These are phyloP conservation scores for Phylloscopus trochilus DNA, from an alignment of 2,113 vertebrate species.

Conservation along the genomic window DNA sequence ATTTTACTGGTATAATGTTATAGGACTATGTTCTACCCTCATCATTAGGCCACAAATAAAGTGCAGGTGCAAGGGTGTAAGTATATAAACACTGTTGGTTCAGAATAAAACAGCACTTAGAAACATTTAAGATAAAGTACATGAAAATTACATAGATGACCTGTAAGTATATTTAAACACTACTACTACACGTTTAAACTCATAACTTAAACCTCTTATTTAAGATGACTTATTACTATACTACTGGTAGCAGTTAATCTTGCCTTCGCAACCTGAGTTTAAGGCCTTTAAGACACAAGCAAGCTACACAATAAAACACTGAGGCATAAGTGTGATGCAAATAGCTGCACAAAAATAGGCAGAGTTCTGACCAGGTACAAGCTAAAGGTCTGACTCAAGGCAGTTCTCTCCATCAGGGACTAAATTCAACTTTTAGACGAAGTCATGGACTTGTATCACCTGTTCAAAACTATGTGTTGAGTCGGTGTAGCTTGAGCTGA, in stretches of 20 bases:
- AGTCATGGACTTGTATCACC: neutral
- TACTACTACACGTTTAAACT: neutral
- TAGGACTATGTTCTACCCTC: neutral
- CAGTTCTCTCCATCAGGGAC: neutral
- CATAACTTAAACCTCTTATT: neutral
- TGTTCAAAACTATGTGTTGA: neutral
- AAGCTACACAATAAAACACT: neutral
- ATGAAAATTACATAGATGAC: neutral
- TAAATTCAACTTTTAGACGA: neutral
- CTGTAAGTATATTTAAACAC: neutral
- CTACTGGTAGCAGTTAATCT: neutral
- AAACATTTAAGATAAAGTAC: neutral
- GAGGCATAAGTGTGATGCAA: neutral
- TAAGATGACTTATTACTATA: neutral
- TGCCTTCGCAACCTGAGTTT: neutral
- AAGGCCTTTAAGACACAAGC: neutral
- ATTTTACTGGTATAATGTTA: neutral
- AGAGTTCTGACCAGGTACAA: neutral
- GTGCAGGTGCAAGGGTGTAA: neutral
- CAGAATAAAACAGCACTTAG: neutral
- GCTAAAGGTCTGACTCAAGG: neutral
- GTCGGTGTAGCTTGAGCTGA: neutral
- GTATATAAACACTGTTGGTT: neutral
- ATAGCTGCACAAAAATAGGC: neutral
- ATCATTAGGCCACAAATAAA: neutral